phyloP scores from a whole-genome alignment of 1,140 invertebrate genomes.

The Papilio xuthus region DNA sequence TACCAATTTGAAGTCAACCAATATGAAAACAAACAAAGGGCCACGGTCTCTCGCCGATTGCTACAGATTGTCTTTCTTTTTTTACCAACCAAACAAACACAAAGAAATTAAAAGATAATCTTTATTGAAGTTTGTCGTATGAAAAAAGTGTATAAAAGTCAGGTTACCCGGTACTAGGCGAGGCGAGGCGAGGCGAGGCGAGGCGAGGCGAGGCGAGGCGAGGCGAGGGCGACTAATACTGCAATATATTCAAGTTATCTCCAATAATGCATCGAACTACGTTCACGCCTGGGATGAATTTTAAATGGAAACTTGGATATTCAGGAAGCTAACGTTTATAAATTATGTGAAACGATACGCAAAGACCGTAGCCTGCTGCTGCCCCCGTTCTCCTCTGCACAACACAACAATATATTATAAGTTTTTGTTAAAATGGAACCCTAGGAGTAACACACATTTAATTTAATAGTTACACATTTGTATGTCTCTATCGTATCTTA shows the following conservation, averaged over 20 bases:
- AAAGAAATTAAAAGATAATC: background rate
- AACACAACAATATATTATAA: background rate
- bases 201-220: background rate
- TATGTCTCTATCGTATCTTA: too few species aligned
- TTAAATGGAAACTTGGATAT: slow-evolving; percentile 21
- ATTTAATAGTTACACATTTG: too few species aligned
- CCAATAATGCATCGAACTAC: slow-evolving; percentile 19
- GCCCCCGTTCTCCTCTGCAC: background rate
- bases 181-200: background rate
- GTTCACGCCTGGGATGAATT: slow-evolving; percentile 21
- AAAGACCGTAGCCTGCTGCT: background rate
- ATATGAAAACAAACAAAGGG: too few species aligned
- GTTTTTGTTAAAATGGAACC: background rate
- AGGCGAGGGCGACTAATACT: background rate
- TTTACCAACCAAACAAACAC: background rate
- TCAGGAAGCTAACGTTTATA: slow-evolving; percentile 25
- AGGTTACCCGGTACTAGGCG: background rate
- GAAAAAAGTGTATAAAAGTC: background rate
- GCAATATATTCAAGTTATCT: slow-evolving; percentile 25
- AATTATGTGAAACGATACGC: slow-evolving; percentile 5
- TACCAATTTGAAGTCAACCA: too few species aligned
- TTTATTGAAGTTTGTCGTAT: background rate
- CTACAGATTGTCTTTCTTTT: background rate
- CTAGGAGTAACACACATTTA: background rate
- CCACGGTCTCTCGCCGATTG: background rate